A percentile compares a stretch with the other conserved stretches of the same genome.
These are phyloP conservation scores for Allophyes oxyacanthae DNA, from an alignment of 2,888 invertebrate species.

Conservation along the genomic window DNA sequence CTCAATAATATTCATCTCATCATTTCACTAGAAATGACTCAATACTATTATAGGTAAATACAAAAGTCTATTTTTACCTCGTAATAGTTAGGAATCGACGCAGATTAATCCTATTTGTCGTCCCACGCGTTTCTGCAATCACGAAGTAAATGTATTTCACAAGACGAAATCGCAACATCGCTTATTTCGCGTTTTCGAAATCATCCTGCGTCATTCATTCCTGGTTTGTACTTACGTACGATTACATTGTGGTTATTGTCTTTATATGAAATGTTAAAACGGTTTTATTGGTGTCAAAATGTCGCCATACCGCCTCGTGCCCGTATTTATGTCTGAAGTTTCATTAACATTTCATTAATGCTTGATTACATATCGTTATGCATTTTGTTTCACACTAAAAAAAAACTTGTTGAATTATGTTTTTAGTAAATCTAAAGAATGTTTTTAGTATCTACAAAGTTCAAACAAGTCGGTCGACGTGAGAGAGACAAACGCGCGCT, in stretches of 20 bases:
- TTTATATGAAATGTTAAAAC: slow-evolving; percentile 59
- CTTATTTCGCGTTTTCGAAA: slow-evolving; percentile 88
- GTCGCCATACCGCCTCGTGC: slow-evolving; percentile 35
- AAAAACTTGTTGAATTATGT: too few relatives aligned
- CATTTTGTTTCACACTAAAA: slow-evolving; percentile 17
- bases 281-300: slow-evolving; percentile 55
- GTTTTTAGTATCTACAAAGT: slow-evolving; percentile 7
- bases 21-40: slow-evolving; percentile 36
- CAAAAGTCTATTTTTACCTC: slow-evolving; percentile 58
- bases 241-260: slow-evolving; percentile 64
- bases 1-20: slow-evolving; percentile 40
- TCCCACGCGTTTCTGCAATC: slow-evolving; percentile 87
- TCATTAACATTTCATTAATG: slow-evolving; percentile 43
- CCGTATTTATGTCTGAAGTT: slow-evolving; percentile 26
- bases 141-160: slow-evolving; percentile 83
- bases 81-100: slow-evolving; percentile 72
- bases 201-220: slow-evolving; percentile 85
- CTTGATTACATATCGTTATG: slow-evolving; percentile 31
- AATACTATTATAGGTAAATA: slow-evolving; percentile 29
- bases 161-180: slow-evolving; percentile 87
- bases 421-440: slow-evolving; percentile 16
- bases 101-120: slow-evolving; percentile 85
- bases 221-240: slow-evolving; percentile 73
- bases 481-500: slow-evolving; percentile 72
- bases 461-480: slow-evolving; percentile 54